Conservation (phyloP, 92 coral and sea anemone species). For the Ricordea florida region DNA sequence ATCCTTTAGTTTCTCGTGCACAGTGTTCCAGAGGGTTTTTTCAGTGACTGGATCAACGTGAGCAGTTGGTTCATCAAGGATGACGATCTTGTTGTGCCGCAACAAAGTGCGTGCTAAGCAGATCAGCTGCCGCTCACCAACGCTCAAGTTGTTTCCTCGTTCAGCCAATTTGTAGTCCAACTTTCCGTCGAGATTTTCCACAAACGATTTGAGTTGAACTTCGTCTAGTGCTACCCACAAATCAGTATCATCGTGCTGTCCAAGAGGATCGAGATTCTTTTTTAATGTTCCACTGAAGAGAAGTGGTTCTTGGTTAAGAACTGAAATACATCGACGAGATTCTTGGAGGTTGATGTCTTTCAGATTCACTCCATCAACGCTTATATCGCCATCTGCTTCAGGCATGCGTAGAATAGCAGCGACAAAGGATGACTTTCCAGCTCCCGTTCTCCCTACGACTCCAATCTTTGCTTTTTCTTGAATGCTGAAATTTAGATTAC, state of each 20-base stretch:
- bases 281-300: conserved; percentile 12
- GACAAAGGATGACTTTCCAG: conserved; percentile 29
- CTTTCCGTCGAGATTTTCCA: conserved; percentile 16
- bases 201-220: conserved; percentile 5
- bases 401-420: conserved; percentile 45
- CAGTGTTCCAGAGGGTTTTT: conserved; percentile 16
- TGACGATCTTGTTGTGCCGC: conserved; percentile 14
- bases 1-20: conserved; percentile 22
- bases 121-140: conserved; percentile 36
- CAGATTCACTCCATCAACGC: neutral
- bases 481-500: conserved; percentile 8
- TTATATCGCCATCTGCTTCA: conserved; percentile 20
- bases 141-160: conserved; percentile 26
- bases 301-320: conserved; percentile 26
- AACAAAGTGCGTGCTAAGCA: conserved; percentile 28
- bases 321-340: conserved; percentile 22
- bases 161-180: conserved; percentile 4
- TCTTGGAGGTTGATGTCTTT: conserved; percentile 11
- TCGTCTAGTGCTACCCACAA: conserved; percentile 13
- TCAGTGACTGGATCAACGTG: conserved; percentile 29
- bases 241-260: conserved; percentile 5
- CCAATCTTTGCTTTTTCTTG: conserved; percentile 13
- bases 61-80: conserved; percentile 34
- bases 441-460: conserved; percentile 32
- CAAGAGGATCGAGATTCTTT: conserved; percentile 29